A percentile compares a stretch with the other conserved stretches of the same genome.
These are phyloP conservation scores for Acrocyrtus sp. DNA, from an alignment of 2,888 invertebrate genomes.

Conservation along the genomic window DNA sequence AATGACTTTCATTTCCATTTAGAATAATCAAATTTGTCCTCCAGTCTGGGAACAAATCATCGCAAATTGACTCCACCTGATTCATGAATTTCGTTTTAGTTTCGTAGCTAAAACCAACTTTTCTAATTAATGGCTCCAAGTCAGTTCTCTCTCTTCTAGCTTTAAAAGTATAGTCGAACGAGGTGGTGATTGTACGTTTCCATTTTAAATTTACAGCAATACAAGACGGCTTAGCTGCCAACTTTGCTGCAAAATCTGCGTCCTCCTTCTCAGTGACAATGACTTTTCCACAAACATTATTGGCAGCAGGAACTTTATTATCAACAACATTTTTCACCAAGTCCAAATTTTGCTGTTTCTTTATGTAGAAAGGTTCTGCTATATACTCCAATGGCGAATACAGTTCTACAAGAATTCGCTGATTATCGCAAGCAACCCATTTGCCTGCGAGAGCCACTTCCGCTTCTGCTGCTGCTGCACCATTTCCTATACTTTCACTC, in stretches of 20 bases:
- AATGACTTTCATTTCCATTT: constrained; percentile 50
- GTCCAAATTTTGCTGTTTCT: constrained; percentile 26
- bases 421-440: constrained; percentile 6
- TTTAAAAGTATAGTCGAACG: constrained; percentile 25
- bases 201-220: constrained; percentile 43
- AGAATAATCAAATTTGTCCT: constrained; percentile 28
- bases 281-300: too few relatives aligned
- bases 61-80: constrained; percentile 22
- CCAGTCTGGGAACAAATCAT: constrained; percentile 37
- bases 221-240: constrained; percentile 23
- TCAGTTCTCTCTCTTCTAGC: too few relatives aligned
- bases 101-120: constrained; percentile 43
- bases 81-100: constrained; percentile 49
- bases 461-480: not conserved
- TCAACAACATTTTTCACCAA: too few relatives aligned
- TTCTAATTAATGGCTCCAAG: constrained; percentile 36
- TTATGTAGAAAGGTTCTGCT: constrained; percentile 21
- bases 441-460: constrained; percentile 15
- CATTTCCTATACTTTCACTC: too few relatives aligned
- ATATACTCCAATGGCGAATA: constrained; percentile 20
- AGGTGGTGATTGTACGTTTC: constrained; percentile 47
- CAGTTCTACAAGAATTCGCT: constrained; percentile 17
- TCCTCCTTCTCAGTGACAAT: not conserved
- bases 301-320: too few relatives aligned
- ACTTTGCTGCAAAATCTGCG: too few relatives aligned